phyloP scores from a whole-genome alignment of 2,113 vertebrate species.

The Xiphophorus maculatus region DNA sequence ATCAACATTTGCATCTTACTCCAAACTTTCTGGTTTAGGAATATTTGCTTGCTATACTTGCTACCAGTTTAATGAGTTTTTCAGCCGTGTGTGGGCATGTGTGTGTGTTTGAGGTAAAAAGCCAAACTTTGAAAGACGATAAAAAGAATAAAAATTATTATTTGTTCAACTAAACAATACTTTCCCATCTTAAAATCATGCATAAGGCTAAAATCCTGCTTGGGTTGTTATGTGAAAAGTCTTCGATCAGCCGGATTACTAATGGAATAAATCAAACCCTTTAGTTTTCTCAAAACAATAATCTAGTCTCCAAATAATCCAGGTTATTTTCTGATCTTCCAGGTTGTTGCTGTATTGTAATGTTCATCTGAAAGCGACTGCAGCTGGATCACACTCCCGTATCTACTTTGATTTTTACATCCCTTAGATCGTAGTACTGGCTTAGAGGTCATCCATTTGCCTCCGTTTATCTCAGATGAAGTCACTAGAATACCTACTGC shows the following conservation, averaged over 20 bases:
- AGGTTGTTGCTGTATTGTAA: background rate
- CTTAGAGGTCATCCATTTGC: background rate
- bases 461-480: background rate
- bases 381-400: background rate
- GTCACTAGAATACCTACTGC: background rate
- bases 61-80: background rate
- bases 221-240: background rate
- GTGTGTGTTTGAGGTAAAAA: no score
- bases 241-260: background rate
- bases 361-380: background rate
- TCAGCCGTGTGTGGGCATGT: no score
- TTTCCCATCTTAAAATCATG: background rate
- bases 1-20: slow-evolving; percentile 37
- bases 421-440: background rate
- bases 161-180: background rate
- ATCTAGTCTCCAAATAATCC: background rate
- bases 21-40: slow-evolving; percentile 4
- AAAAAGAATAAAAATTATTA: no score
- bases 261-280: no score
- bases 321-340: background rate
- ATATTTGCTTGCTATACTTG: background rate
- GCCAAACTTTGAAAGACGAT: no score
- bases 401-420: background rate
- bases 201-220: background rate
- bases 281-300: background rate